Conservation (phyloP, 2,797 vertebrate genomes). For the Acestrorhynchus altus region DNA sequence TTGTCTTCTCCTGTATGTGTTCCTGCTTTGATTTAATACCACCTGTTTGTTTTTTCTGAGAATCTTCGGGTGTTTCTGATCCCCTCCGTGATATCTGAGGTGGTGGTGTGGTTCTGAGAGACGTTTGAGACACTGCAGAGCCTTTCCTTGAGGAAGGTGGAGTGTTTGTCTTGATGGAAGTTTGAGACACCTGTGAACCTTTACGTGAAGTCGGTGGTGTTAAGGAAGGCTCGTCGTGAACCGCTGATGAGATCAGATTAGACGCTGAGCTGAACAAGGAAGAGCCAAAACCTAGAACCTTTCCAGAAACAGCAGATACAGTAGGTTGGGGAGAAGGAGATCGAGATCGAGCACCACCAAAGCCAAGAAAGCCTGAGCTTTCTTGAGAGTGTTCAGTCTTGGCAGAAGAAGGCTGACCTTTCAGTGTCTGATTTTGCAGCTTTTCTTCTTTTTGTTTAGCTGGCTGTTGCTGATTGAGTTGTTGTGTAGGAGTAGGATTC, state of each 20-base stretch:
- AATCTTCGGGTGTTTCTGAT: conserved; percentile 2
- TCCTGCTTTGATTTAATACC: conserved; percentile 41
- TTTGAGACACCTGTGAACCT: conserved; percentile 59
- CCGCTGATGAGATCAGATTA: conserved; percentile 87
- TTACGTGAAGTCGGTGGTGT: conserved; percentile 66
- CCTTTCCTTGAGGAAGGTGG: conserved; percentile 64
- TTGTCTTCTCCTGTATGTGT: conserved; percentile 25
- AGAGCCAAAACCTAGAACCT: conserved; percentile 91
- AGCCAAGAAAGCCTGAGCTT: conserved; percentile 57
- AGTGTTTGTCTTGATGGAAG: conserved; percentile 58
- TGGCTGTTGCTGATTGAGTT: conserved; percentile 64
- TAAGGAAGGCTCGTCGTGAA: conserved; percentile 72
- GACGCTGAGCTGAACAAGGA: conserved; percentile 94
- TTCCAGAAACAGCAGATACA: conserved; percentile 76
- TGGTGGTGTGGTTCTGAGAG: conserved; percentile 56
- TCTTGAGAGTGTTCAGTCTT: conserved; percentile 63
- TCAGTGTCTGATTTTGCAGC: conserved; percentile 58
- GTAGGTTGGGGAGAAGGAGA: conserved; percentile 82
- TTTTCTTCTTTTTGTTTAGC: conserved; percentile 12
- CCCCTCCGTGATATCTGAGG: conserved; percentile 63
- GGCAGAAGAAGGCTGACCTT: conserved; percentile 10
- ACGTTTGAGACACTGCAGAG: conserved; percentile 63
- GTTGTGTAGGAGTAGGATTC: conserved; percentile 11
- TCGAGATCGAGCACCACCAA: conserved; percentile 60
- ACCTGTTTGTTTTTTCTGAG: conserved; percentile 42